phyloP scores from a whole-genome alignment of 1,140 invertebrate species.

The Brachionus plicatilis region DNA sequence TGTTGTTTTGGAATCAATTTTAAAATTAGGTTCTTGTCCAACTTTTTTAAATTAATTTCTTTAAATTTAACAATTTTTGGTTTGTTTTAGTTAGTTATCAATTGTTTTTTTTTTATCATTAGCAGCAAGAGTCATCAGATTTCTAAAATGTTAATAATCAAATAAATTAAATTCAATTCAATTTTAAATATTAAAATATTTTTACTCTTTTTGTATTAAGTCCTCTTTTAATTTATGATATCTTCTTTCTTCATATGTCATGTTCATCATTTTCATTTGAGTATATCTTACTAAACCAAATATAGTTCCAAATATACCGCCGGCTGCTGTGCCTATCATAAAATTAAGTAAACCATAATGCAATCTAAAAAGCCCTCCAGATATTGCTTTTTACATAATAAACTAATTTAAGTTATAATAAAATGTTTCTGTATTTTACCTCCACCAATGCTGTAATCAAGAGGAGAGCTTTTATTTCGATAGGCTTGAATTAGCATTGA shows the following conservation, averaged over 20 bases:
- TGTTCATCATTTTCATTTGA: constrained; percentile 2
- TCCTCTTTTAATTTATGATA: background rate
- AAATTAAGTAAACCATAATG: constrained; percentile 9
- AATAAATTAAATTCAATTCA: no score
- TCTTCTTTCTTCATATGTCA: constrained; percentile 30
- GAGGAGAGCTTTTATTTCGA: constrained; percentile 14
- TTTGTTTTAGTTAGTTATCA: background rate
- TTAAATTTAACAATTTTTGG: background rate
- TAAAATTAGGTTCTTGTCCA: background rate
- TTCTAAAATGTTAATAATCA: background rate
- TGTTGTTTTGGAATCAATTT: background rate
- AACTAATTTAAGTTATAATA: background rate
- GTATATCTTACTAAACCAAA: background rate
- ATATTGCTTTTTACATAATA: background rate
- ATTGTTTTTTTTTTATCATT: background rate
- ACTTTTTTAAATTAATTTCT: background rate
- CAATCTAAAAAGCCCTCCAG: constrained; percentile 10
- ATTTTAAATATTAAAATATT: background rate
- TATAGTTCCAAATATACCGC: constrained; percentile 4
- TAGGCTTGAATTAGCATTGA: constrained; percentile 18
- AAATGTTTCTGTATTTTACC: background rate
- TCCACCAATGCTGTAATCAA: constrained; percentile 32
- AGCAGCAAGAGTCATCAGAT: background rate
- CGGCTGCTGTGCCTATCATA: background rate
- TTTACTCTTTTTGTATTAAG: background rate